Evolutionary conservation across 2,113 vertebrate genomes (phyloP).

Genomic region (Pelecanus crispus): DNA sequence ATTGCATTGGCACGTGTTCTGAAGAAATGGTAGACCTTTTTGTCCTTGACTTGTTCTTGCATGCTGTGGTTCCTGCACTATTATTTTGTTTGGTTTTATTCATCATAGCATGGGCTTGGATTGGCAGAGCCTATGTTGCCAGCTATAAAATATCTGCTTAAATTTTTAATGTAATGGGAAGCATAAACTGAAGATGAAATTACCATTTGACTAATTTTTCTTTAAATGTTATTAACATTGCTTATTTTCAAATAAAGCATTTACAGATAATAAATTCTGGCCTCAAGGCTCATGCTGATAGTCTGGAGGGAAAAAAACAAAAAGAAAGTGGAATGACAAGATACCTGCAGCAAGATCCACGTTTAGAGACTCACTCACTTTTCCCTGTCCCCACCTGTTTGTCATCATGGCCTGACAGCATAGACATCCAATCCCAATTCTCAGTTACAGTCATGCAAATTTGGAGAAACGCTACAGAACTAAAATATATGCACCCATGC

Average conservation of each 20-base stretch:
- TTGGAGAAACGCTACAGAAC: neutral
- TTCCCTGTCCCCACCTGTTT: neutral
- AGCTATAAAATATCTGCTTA: constrained; percentile 13
- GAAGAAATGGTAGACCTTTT: constrained; percentile 30
- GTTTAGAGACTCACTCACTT: neutral
- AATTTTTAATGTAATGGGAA: constrained; percentile 30
- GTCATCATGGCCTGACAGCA: neutral
- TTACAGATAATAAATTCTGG: neutral
- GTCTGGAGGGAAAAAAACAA: neutral
- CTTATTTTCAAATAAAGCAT: neutral
- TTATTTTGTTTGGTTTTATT: constrained; percentile 27
- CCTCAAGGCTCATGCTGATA: neutral
- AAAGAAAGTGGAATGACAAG: neutral
- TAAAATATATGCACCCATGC: neutral
- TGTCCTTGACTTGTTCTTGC: constrained; percentile 20
- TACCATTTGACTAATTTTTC: neutral
- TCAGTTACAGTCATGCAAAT: neutral
- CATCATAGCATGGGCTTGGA: neutral
- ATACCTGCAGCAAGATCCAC: neutral
- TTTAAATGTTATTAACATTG: neutral
- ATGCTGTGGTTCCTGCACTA: constrained; percentile 12
- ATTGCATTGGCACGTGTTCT: neutral
- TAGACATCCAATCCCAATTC: neutral
- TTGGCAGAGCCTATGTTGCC: constrained; percentile 4
- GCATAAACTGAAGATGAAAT: constrained; percentile 51